These are phyloP conservation scores for Micromesistius poutassou DNA, from an alignment of 2,797 vertebrate species.

Conservation along the genomic window DNA sequence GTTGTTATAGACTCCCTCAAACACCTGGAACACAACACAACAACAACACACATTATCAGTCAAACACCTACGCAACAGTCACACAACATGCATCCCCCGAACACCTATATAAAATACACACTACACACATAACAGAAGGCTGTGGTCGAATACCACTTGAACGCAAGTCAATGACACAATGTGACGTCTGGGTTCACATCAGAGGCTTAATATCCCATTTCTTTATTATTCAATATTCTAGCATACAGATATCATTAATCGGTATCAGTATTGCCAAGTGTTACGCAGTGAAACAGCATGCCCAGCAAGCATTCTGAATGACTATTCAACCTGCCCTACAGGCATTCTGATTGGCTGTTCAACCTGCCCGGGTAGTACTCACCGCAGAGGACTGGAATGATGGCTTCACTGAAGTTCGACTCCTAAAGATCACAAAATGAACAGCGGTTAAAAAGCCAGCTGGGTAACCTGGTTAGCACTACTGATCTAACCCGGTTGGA, in stretches of 20 bases:
- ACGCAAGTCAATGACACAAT: not conserved
- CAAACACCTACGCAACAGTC: not conserved
- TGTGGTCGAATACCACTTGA: not conserved
- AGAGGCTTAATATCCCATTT: not conserved
- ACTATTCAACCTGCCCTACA: not conserved
- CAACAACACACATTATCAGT: conserved; percentile 4
- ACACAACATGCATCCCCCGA: conserved; percentile 7
- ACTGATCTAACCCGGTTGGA: not conserved
- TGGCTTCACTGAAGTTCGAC: conserved; percentile 65
- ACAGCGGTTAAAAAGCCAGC: not conserved
- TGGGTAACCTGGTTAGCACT: not conserved
- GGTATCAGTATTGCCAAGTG: not conserved
- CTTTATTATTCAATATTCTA: not conserved
- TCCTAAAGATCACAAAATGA: conserved; percentile 46
- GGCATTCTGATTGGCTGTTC: not conserved
- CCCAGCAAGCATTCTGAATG: not conserved
- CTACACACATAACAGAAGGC: not conserved
- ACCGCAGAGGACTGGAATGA: conserved; percentile 72
- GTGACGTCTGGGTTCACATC: not conserved
- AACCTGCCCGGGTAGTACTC: conserved; percentile 43
- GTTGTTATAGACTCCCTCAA: conserved; percentile 93
- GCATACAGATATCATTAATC: not conserved
- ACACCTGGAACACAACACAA: conserved; percentile 70
- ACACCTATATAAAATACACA: not conserved
- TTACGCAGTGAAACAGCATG: not conserved